Evolutionary conservation across 2,797 vertebrate species (phyloP), one percentile per base, ranked within the genome.

Genomic region (Clamator glandarius): DNA sequence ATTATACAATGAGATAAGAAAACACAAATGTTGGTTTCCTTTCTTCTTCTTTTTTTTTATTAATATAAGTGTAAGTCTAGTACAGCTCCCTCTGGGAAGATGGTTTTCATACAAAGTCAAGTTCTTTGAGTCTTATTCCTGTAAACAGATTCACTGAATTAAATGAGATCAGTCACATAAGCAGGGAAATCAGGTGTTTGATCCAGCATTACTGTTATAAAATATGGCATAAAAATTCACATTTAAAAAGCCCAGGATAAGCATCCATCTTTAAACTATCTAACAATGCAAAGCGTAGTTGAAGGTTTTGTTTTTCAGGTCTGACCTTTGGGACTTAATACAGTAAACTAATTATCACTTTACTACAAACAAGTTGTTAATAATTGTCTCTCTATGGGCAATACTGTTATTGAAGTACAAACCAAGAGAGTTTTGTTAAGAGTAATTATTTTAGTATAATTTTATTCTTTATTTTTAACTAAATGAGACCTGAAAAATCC

Each of bases 1-100:
- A 41, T 12, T 88, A 79, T 59, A 93, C 18, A 67, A 35, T 1
- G 12, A 67, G 57, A 80, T 12, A 78, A 62, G 39, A 76, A 89
- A 78, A 80, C 25, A 82, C 17, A 95, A 81, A 74, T 7, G 31
- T 44, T 33, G 1, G 15, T 35, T 87, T 61, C 6, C 9, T 57
- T 70, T 62, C 42, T 41, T 39, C 12, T 39, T 39, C 12, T 39
- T 48, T 31, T 41, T 58, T 41, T 42, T 41, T 75, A 72, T 52
- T 12, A 50, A 51, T 70, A 54, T 63, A 94, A 90, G 46, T 70
- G 51, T 63, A 94, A 90, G 46, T 28, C 59, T 74, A 68, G 67
- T 92, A 95, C 70, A 92, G 5, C 23, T 95, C 88, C 81, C 89
- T 87, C 57, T 77, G 78, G 74, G 50, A 89, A 42, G 63, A 74